These are phyloP conservation scores for Pterocles orientalis DNA, from an alignment of 2,113 vertebrate species.

Conservation along the genomic window DNA sequence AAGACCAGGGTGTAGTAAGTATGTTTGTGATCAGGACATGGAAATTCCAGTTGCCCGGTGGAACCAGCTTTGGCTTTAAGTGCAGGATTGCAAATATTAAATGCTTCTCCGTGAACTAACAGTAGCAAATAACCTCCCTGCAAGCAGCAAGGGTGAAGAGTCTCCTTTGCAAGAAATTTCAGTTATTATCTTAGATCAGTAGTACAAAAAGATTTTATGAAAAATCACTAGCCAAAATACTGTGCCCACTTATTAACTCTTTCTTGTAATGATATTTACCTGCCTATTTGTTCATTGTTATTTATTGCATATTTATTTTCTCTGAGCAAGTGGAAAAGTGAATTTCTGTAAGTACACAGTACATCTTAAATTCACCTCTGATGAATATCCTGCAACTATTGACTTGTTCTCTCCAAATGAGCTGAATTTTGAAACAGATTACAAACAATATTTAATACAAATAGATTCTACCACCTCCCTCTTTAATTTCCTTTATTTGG, in stretches of 20 bases:
- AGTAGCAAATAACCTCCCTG: not conserved
- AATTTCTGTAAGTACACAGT: not conserved
- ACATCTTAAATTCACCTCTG: not conserved
- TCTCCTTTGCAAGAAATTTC: not conserved
- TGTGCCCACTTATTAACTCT: not conserved
- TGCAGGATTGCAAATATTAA: not conserved
- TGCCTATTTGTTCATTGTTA: not conserved
- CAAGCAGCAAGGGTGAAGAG: not conserved
- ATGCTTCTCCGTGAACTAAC: not conserved
- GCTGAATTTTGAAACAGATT: not conserved
- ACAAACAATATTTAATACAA: not conserved
- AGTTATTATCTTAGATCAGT: not conserved
- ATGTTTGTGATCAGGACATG: not conserved
- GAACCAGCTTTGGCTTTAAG: not conserved
- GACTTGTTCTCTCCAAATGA: not conserved
- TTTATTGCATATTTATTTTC: not conserved
- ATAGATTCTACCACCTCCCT: not conserved
- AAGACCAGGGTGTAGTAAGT: not conserved
- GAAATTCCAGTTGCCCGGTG: not conserved
- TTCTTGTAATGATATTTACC: not conserved
- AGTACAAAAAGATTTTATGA: not conserved
- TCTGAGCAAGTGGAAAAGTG: not conserved
- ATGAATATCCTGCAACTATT: not conserved
- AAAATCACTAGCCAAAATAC: not conserved
- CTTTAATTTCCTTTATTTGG: not conserved